Evolutionary conservation across 2,888 invertebrate species (phyloP).

Genomic region (Pyrrhopygopsis socrates): DNA sequence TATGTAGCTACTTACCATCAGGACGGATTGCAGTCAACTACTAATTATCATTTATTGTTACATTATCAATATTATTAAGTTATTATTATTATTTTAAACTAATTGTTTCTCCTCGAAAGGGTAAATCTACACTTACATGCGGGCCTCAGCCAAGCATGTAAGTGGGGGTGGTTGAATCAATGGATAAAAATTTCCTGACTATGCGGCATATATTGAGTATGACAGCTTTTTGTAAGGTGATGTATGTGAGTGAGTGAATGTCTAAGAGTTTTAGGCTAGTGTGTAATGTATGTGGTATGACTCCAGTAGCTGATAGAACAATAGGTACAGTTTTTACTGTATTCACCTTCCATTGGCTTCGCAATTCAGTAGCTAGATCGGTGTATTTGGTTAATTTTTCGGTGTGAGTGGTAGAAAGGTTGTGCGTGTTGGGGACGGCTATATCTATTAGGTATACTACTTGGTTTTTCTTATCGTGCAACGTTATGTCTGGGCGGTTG

Average conservation of each 20-base stretch:
- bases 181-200: conserved; percentile 2
- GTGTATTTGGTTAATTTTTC: conserved; percentile 5
- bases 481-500: conserved; percentile 19
- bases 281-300: background rate
- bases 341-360: background rate
- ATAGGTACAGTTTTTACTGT: background rate
- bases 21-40: no score
- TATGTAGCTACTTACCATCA: no score
- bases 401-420: background rate
- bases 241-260: background rate
- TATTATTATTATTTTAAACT: background rate
- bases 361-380: background rate
- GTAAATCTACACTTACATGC: background rate
- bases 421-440: background rate
- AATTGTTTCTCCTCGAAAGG: background rate
- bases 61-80: background rate
- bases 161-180: background rate
- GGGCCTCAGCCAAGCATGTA: background rate
- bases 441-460: conserved; percentile 3
- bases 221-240: background rate
- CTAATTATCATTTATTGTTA: no score
- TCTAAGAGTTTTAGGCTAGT: no score
- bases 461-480: background rate
- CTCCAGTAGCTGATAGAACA: background rate
- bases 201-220: conserved; percentile 8